Evolutionary conservation across 2,888 invertebrate genomes (phyloP).

Genomic region (Lasioglossum pauxillum): DNA sequence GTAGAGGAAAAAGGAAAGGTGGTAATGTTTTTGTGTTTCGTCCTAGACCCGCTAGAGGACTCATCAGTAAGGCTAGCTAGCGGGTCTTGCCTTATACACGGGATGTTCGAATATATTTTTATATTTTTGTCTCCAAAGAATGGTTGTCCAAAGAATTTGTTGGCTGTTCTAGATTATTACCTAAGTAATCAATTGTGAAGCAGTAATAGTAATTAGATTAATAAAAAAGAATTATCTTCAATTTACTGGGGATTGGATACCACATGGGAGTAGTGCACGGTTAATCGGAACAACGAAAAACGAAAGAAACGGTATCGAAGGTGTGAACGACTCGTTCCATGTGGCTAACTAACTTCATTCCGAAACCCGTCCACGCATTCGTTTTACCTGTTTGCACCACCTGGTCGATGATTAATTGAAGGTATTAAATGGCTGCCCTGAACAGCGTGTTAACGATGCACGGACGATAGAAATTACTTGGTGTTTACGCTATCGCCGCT

Average conservation of each 20-base stretch:
- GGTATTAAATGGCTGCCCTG: constrained; percentile 39
- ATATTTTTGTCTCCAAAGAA: too few relatives aligned
- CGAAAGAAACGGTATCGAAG: constrained; percentile 10
- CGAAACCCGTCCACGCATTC: constrained; percentile 38
- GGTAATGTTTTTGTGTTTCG: too few relatives aligned
- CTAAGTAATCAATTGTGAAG: neutral
- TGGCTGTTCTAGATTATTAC: neutral
- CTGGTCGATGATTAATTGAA: constrained; percentile 64
- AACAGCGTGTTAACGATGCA: constrained; percentile 35
- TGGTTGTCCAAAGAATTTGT: too few relatives aligned
- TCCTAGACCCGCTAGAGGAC: too few relatives aligned
- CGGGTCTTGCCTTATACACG: too few relatives aligned
- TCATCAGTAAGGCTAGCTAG: too few relatives aligned
- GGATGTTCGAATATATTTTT: too few relatives aligned
- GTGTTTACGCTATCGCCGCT: constrained; percentile 49
- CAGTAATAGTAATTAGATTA: neutral
- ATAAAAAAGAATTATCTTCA: neutral
- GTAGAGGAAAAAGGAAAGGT: too few relatives aligned
- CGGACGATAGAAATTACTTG: constrained; percentile 62
- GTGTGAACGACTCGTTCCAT: constrained; percentile 21
- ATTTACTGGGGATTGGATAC: neutral
- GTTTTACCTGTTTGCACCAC: constrained; percentile 46
- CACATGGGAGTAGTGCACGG: neutral
- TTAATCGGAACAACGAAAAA: neutral
- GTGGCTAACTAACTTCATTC: constrained; percentile 42